Conservation (phyloP, 1,140 invertebrate species). For the Heliconius melpomene region DNA sequence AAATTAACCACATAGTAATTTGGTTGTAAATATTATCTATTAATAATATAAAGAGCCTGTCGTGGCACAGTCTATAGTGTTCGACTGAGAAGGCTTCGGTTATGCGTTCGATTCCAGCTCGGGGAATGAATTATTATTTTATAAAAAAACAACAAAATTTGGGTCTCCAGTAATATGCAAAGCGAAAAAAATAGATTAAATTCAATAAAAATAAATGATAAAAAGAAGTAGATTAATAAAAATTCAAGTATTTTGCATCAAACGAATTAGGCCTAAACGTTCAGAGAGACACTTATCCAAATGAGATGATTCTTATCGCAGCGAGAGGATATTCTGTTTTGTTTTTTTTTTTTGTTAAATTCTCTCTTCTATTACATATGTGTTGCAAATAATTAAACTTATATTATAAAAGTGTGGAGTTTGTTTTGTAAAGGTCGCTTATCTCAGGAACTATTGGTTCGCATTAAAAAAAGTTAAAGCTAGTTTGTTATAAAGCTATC, state of each 20-base stretch:
- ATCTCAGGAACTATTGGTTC: too few relatives aligned
- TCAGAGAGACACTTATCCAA: slow-evolving; percentile 26
- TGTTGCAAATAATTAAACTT: not conserved
- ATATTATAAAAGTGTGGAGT: too few relatives aligned
- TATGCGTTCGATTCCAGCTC: too few relatives aligned
- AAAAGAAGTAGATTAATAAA: slow-evolving; percentile 15
- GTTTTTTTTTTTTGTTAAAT: not conserved
- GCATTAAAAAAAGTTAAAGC: too few relatives aligned
- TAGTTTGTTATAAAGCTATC: too few relatives aligned
- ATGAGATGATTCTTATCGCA: slow-evolving; percentile 27
- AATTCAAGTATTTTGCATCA: slow-evolving; percentile 18
- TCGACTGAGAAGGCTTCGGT: not conserved
- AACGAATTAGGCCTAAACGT: slow-evolving; percentile 26
- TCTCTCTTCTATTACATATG: not conserved
- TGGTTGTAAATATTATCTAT: not conserved
- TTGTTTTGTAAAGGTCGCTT: too few relatives aligned
- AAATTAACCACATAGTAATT: not conserved
- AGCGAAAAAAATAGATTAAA: not conserved
- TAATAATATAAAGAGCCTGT: too few relatives aligned
- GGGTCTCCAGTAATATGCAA: not conserved
- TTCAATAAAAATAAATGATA: not conserved
- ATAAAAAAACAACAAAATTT: too few relatives aligned
- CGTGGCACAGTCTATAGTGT: too few relatives aligned
- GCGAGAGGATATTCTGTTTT: not conserved
- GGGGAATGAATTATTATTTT: too few relatives aligned